Conservation (phyloP, 1,140 invertebrate species). For the Drosophila orosa region DNA sequence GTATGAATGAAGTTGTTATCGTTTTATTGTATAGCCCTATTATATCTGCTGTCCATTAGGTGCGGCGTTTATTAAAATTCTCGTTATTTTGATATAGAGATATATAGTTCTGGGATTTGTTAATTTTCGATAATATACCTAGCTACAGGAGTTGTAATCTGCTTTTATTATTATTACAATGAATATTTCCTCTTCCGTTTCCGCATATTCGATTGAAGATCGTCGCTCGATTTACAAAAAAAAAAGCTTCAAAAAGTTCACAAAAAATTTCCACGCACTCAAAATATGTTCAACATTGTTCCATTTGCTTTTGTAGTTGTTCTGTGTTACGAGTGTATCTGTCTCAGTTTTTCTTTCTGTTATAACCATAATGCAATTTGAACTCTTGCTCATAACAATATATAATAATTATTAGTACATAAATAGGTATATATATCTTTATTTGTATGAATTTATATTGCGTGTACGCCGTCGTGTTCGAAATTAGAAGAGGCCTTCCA, state of each 20-base stretch:
- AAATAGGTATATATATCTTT: conserved; percentile 69
- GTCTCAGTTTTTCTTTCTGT: conserved; percentile 17
- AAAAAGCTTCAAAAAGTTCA: conserved; percentile 78
- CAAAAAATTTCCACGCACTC: conserved; percentile 68
- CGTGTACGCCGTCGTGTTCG: conserved; percentile 34
- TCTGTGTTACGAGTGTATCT: conserved; percentile 16
- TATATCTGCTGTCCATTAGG: conserved; percentile 36
- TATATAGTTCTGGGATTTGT: conserved; percentile 45
- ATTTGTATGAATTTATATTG: conserved; percentile 50
- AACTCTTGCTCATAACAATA: conserved; percentile 81
- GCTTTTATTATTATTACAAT: conserved; percentile 28
- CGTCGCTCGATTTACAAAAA: conserved; percentile 44
- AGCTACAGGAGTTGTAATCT: conserved; percentile 55
- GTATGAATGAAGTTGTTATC: conserved; percentile 53
- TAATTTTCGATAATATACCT: conserved; percentile 76
- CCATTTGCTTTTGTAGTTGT: conserved; percentile 70
- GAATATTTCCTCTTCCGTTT: conserved; percentile 7
- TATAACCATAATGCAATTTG: conserved; percentile 77
- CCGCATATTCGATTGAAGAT: conserved; percentile 16
- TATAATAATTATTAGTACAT: conserved; percentile 68
- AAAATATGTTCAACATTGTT: conserved; percentile 82
- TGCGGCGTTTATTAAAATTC: conserved; percentile 65
- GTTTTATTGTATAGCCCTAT: conserved; percentile 35
- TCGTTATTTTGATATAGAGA: conserved; percentile 58
- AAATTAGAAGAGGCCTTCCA: conserved; percentile 4